Conservation (phyloP, 2,113 vertebrate species). For the Aphyosemion australe region DNA sequence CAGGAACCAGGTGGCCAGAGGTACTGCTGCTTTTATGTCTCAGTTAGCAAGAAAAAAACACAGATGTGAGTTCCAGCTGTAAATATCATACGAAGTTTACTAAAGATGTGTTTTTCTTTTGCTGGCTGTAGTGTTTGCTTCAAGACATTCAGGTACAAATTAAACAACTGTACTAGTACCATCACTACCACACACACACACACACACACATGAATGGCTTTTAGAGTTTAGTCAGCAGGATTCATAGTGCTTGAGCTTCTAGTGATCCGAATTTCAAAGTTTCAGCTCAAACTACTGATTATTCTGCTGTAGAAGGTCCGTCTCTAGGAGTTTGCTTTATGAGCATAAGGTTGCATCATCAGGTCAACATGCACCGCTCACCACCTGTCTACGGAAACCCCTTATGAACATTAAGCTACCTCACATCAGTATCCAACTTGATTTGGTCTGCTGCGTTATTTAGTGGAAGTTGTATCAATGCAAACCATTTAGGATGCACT, state of each 20-base stretch:
- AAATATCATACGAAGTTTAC: conserved; percentile 21
- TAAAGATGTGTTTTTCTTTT: conserved; percentile 25
- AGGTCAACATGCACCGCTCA: too few relatives aligned
- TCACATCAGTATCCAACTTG: too few relatives aligned
- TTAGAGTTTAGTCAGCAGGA: background rate
- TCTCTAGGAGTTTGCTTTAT: too few relatives aligned
- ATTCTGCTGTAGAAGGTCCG: background rate
- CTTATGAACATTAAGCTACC: too few relatives aligned
- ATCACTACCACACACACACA: too few relatives aligned
- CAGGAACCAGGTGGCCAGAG: conserved; percentile 98
- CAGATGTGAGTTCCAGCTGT: background rate
- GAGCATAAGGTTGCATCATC: too few relatives aligned
- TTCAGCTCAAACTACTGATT: background rate
- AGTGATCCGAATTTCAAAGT: background rate
- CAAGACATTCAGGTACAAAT: conserved; percentile 38
- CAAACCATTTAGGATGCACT: too few relatives aligned
- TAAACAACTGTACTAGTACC: conserved; percentile 1
- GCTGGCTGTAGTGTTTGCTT: conserved; percentile 46
- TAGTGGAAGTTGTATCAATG: too few relatives aligned
- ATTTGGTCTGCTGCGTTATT: too few relatives aligned
- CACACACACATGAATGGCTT: background rate
- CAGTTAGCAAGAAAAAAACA: background rate
- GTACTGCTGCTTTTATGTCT: conserved; percentile 63
- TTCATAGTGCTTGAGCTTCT: background rate
- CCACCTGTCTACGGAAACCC: too few relatives aligned